phyloP scores from a whole-genome alignment of 2,797 vertebrate species.

The Phylloscopus collybita region DNA sequence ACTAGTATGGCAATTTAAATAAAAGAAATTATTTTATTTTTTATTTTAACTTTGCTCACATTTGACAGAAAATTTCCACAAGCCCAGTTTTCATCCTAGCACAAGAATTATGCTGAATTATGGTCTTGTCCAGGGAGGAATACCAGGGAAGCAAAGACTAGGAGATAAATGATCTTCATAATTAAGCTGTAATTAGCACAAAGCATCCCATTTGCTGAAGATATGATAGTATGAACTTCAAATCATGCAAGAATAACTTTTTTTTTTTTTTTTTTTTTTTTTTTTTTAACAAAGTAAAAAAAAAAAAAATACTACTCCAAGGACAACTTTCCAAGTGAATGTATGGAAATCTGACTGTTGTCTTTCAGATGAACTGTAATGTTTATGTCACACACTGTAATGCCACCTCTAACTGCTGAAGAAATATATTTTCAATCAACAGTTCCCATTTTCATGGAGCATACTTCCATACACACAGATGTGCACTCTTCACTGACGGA shows the following conservation, averaged over 20 bases:
- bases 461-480: neutral
- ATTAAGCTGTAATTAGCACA: neutral
- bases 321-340: neutral
- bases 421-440: neutral
- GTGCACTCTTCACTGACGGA: neutral
- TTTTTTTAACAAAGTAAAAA: neutral
- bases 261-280: neutral
- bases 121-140: neutral
- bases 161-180: too few relatives aligned
- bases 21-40: too few relatives aligned
- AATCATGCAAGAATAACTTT: constrained; percentile 23
- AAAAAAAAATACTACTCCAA: neutral
- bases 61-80: neutral
- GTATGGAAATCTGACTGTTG: neutral
- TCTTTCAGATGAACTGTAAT: neutral
- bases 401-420: constrained; percentile 12
- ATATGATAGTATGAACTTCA: neutral
- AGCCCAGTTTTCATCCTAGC: neutral
- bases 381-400: neutral
- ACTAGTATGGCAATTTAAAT: too few relatives aligned
- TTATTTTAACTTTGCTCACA: neutral
- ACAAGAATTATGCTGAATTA: neutral
- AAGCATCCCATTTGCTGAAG: neutral
- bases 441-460: neutral
- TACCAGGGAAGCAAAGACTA: neutral